These are phyloP conservation scores for Atlantisia rogersi DNA, from an alignment of 2,113 vertebrate genomes.

Conservation along the genomic window DNA sequence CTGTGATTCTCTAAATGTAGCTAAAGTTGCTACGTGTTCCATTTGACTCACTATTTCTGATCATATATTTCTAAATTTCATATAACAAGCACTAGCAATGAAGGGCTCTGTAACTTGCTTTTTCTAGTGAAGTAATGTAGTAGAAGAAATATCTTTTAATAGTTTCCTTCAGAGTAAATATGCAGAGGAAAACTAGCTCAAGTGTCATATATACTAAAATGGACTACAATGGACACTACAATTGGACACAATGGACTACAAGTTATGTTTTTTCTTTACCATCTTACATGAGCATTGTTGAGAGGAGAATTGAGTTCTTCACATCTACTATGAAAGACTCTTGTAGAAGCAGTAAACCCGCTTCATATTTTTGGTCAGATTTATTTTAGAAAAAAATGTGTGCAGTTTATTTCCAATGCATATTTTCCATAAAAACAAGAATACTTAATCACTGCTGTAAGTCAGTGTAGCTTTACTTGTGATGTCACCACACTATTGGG, in stretches of 20 bases:
- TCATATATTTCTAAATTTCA: background rate
- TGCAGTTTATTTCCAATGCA: background rate
- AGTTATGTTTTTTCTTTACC: background rate
- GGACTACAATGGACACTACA: too few species aligned
- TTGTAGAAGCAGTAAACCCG: background rate
- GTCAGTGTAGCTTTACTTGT: background rate
- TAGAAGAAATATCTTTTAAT: background rate
- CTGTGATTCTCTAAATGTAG: background rate
- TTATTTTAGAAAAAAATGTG: background rate
- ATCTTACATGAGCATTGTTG: background rate
- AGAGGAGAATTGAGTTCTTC: background rate
- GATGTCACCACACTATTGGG: background rate
- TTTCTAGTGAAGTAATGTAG: background rate
- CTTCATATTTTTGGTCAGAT: background rate
- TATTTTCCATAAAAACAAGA: background rate
- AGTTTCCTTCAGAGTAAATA: background rate
- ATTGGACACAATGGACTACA: background rate
- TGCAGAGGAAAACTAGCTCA: background rate
- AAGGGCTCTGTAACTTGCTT: background rate
- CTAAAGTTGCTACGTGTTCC: background rate
- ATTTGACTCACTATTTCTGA: background rate
- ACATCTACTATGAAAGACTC: background rate
- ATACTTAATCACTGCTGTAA: background rate
- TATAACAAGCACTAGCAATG: background rate
- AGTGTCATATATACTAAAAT: background rate